Base-by-base conservation (phyloP, 2,797 vertebrate species). In the Cuniculus paca region DNA sequence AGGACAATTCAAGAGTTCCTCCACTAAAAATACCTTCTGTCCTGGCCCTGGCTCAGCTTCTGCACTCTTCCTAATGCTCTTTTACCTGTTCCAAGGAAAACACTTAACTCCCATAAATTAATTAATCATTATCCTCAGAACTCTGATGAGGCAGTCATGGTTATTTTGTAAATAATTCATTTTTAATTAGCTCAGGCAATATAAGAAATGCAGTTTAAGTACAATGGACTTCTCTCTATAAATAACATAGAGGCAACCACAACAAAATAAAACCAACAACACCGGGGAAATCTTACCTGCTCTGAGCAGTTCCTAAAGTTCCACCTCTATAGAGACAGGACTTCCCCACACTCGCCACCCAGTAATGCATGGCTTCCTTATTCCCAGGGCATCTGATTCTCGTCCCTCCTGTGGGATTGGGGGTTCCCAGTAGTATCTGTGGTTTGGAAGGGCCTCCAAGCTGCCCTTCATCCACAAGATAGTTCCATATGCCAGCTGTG, bases 291-390 rank as follows among this genome's bases (percentile, higher is more conserved):
- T 22, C 39, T 60, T 60, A 58, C 34, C 89, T 22, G 50, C 52
- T 48, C 54, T 26, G 26, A 72, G 39, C 65, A 45, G 28, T 70
- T 42, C 31, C 88, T 50, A 6, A 48, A 74, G 22, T 45, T 36
- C 54, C 17, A 36, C 11, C 24, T 4, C 11, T 61, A 24, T 61
- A 24, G 20, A 52, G 39, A 83, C 42, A 1, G 34, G 4, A 20
- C 34, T 39, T 50, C 5, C 12, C 52, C 2, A 2, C 6, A n/a
- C 42, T 20, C 74, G 13, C 17, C 22, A 72, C 42, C 24, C 24
- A 45, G 11, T 5, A 3, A 42, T 16, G 4, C 14, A 6, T 58
- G 31, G 0, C 88, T 93, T 50, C 58, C 16, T 34, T 34, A 24
- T 48, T 50, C 1, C 48, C 24, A 22, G 26, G 9, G 10, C 6